Evolutionary conservation across 2,888 invertebrate genomes (phyloP).

Genomic region (Cacoxenus indagator): DNA sequence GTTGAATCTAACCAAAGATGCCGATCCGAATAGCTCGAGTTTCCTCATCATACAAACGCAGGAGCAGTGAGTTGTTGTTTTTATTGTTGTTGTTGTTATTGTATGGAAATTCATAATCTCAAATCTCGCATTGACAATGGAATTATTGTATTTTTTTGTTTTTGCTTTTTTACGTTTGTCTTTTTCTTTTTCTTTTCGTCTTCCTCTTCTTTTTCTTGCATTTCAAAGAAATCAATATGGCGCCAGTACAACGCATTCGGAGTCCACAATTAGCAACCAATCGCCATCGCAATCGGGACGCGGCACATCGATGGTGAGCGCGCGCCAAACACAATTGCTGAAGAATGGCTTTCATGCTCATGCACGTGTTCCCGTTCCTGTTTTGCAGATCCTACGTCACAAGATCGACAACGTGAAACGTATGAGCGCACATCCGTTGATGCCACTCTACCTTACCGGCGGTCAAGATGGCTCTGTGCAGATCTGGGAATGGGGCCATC

Average conservation of each 20-base stretch:
- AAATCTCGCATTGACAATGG: too few relatives aligned
- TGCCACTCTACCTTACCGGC: slow-evolving; percentile 95
- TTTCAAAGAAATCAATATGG: slow-evolving; percentile 49
- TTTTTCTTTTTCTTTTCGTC: not conserved
- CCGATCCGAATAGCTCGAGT: slow-evolving; percentile 75
- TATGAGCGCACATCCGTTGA: slow-evolving; percentile 94
- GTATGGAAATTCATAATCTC: too few relatives aligned
- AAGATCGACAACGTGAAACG: slow-evolving; percentile 94
- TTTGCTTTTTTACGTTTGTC: not conserved
- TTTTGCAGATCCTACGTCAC: slow-evolving; percentile 87
- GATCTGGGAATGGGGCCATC: slow-evolving; percentile 98
- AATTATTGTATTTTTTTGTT: not conserved
- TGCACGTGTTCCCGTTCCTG: too few relatives aligned
- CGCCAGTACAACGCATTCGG: slow-evolving; percentile 45
- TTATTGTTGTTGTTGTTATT: not conserved
- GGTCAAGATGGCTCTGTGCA: slow-evolving; percentile 96
- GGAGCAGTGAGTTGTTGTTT: slow-evolving; percentile 55
- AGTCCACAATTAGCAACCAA: slow-evolving; percentile 54
- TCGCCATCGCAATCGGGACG: slow-evolving; percentile 80
- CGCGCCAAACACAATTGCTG: not conserved
- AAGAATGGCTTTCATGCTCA: not conserved
- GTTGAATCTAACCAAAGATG: slow-evolving; percentile 83
- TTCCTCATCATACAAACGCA: slow-evolving; percentile 90
- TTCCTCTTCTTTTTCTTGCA: not conserved
- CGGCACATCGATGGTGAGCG: slow-evolving; percentile 89